Evolutionary conservation across 2,888 invertebrate species (phyloP).

Genomic region (Drosophila mercatorum): DNA sequence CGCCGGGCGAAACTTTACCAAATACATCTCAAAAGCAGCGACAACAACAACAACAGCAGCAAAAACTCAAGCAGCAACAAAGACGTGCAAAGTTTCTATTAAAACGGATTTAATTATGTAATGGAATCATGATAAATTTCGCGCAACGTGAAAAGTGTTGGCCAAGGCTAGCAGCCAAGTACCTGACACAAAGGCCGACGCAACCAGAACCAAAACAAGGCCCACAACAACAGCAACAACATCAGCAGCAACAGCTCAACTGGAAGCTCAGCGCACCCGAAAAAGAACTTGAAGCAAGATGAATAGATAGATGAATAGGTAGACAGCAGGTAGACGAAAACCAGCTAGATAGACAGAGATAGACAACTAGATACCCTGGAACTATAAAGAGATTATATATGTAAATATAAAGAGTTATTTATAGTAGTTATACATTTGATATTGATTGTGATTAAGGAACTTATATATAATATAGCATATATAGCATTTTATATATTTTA

Average conservation of each 20-base stretch:
- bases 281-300: constrained; percentile 20
- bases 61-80: constrained; percentile 42
- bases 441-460: background rate
- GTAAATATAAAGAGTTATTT: too few relatives aligned
- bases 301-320: constrained; percentile 42
- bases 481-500: background rate
- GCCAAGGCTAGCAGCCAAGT: constrained; percentile 56
- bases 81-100: constrained; percentile 78
- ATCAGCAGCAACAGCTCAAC: constrained; percentile 19
- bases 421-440: too few relatives aligned
- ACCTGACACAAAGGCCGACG: constrained; percentile 60
- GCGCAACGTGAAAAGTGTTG: constrained; percentile 79
- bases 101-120: constrained; percentile 83
- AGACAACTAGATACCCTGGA: background rate
- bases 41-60: constrained; percentile 31
- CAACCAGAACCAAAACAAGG: constrained; percentile 42
- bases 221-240: constrained; percentile 14
- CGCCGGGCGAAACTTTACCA: constrained; percentile 73
- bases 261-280: constrained; percentile 9
- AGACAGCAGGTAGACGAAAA: constrained; percentile 48
- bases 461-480: background rate
- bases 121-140: constrained; percentile 82
- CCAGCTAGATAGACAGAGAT: background rate
- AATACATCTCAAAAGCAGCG: constrained; percentile 71
- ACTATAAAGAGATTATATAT: background rate